A percentile compares a stretch with the other conserved stretches of the same genome.
These are phyloP conservation scores for Orthonyx spaldingii DNA, from an alignment of 2,113 vertebrate genomes.

Conservation along the genomic window DNA sequence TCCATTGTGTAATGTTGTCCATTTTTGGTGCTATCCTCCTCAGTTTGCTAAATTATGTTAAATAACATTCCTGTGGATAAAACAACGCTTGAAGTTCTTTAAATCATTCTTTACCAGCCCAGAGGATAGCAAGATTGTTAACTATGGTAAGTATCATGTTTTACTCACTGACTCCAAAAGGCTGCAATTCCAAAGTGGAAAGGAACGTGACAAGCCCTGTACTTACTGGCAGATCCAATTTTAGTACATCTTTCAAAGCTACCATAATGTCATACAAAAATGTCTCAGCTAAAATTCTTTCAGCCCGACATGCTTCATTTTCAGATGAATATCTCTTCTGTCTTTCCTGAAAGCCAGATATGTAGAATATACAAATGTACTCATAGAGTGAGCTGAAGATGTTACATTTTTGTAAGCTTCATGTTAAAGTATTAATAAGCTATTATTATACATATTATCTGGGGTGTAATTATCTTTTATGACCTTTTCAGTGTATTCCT, in stretches of 20 bases:
- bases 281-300: neutral
- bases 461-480: constrained; percentile 6
- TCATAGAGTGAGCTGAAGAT: neutral
- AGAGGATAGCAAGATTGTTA: neutral
- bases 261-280: neutral
- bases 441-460: neutral
- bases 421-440: neutral
- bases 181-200: neutral
- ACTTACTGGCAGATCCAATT: neutral
- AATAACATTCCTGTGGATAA: neutral
- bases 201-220: neutral
- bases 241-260: neutral
- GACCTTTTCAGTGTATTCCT: neutral
- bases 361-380: neutral
- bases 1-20: neutral
- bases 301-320: neutral
- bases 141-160: neutral
- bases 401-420: neutral
- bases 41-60: neutral
- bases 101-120: neutral
- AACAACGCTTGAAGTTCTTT: neutral
- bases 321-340: neutral
- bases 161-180: neutral
- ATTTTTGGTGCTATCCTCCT: neutral
- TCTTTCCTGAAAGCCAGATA: neutral